Conservation (phyloP, 2,113 vertebrate species). For the Ranitomeya variabilis region DNA sequence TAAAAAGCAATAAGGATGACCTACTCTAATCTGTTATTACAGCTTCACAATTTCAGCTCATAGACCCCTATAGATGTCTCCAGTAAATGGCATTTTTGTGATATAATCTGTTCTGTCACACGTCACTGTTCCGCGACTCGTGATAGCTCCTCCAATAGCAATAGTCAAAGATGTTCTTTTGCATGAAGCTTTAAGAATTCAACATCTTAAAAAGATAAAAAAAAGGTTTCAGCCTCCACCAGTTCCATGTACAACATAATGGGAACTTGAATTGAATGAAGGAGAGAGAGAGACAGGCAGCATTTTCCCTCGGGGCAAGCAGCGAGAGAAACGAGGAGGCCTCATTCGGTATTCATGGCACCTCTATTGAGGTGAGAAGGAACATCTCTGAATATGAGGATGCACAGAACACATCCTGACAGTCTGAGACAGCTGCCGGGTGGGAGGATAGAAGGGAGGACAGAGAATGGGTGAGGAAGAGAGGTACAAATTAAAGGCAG, state of each 20-base stretch:
- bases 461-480: neutral
- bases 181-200: constrained; percentile 17
- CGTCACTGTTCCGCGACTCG: neutral
- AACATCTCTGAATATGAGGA: constrained; percentile 55
- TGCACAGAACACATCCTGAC: constrained; percentile 57
- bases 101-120: neutral
- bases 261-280: constrained; percentile 56
- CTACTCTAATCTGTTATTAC: neutral
- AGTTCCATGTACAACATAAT: constrained; percentile 56
- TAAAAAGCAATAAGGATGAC: neutral
- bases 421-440: constrained; percentile 46
- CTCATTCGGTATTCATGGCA: constrained; percentile 57
- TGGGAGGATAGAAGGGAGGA: neutral
- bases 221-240: constrained; percentile 51
- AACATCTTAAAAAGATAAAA: constrained; percentile 36
- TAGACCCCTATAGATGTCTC: neutral
- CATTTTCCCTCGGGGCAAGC: constrained; percentile 49
- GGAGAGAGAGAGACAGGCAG: constrained; percentile 50
- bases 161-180: constrained; percentile 13
- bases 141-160: constrained; percentile 9
- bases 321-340: constrained; percentile 52
- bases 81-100: constrained; percentile 22
- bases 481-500: constrained; percentile 41
- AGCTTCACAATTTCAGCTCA: neutral
- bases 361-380: constrained; percentile 56